These are phyloP conservation scores for Bombus confusus DNA, from an alignment of 1,140 invertebrate species.

Conservation along the genomic window DNA sequence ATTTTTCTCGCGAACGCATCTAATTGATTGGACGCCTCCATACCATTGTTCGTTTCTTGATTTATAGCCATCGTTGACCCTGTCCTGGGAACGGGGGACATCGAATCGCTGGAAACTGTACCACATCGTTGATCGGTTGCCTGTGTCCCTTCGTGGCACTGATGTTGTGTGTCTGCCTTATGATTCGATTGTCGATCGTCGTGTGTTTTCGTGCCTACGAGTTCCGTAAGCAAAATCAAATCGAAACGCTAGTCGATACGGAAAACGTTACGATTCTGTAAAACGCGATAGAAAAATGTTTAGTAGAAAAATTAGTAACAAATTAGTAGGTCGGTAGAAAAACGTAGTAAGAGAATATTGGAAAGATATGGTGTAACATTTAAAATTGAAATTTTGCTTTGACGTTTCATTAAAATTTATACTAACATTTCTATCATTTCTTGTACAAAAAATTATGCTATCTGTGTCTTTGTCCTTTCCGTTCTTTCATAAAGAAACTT, in stretches of 20 bases:
- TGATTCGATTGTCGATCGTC: constrained; percentile 9
- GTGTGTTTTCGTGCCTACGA: not conserved
- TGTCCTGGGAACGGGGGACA: constrained; percentile 36
- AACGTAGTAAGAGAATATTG: no score
- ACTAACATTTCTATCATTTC: not conserved
- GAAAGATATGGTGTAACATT: no score
- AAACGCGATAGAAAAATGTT: no score
- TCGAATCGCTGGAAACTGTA: constrained; percentile 48
- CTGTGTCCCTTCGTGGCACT: not conserved
- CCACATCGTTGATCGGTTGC: constrained; percentile 18
- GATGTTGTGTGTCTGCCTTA: not conserved
- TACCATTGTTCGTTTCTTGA: constrained; percentile 66
- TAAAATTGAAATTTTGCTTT: no score
- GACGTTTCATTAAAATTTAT: not conserved
- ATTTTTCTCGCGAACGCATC: constrained; percentile 65
- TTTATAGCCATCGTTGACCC: constrained; percentile 60
- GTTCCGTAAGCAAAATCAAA: not conserved
- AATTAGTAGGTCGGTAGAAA: no score
- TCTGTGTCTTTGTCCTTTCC: no score
- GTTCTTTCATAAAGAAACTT: not conserved
- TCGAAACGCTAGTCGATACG: no score
- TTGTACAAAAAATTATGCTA: not conserved
- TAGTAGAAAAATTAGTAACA: no score
- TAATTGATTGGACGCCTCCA: constrained; percentile 65
- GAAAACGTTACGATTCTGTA: no score